Percentiles rank a stretch among this genome's conserved stretches.
These are phyloP conservation scores for Pogonocichla stellata DNA, from an alignment of 2,113 vertebrate species.

Conservation along the genomic window DNA sequence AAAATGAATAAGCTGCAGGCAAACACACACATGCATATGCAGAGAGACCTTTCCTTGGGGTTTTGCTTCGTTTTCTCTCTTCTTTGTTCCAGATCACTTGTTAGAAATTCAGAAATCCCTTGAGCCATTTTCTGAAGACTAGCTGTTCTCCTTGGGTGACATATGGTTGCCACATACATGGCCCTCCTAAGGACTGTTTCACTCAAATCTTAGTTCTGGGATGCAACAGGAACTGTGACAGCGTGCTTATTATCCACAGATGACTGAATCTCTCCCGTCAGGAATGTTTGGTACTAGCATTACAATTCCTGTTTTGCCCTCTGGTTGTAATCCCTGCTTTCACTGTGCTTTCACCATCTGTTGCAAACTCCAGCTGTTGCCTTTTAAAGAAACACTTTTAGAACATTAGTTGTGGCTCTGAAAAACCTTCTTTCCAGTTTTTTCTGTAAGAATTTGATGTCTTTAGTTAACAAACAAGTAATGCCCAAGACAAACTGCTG, in stretches of 20 bases:
- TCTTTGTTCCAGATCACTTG: not conserved
- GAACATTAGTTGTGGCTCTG: not conserved
- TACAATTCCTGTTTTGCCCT: not conserved
- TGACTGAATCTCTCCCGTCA: not conserved
- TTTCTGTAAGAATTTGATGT: not conserved
- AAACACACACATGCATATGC: not conserved
- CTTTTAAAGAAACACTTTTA: not conserved
- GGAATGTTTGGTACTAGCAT: not conserved
- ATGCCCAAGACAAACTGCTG: not conserved
- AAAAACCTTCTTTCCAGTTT: not conserved
- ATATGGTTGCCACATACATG: not conserved
- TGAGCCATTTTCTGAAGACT: not conserved
- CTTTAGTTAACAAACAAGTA: not conserved
- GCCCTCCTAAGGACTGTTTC: slow-evolving; percentile 2
- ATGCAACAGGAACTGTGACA: not conserved
- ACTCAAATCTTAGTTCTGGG: not conserved
- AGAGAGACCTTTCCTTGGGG: not conserved
- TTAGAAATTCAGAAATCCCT: not conserved
- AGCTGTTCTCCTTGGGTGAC: not conserved
- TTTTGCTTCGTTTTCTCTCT: not conserved
- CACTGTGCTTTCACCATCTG: not conserved
- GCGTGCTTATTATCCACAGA: not conserved
- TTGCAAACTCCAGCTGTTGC: not conserved
- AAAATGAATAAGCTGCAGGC: not conserved
- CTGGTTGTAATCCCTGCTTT: not conserved